Conservation (phyloP, 2,888 invertebrate species). For the Hyalella azteca region DNA sequence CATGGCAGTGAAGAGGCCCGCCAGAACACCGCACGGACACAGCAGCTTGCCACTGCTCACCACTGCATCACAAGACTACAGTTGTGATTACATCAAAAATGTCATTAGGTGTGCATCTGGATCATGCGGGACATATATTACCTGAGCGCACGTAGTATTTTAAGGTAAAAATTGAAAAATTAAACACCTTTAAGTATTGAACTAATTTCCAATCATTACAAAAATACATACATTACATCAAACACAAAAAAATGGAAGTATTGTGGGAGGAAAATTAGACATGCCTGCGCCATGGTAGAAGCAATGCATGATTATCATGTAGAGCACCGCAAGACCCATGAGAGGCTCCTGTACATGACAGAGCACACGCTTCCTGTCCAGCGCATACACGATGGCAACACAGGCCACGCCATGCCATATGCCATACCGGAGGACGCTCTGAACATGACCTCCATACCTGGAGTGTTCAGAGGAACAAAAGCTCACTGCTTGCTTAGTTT, state of each 20-base stretch:
- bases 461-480: not conserved
- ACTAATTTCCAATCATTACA: not conserved
- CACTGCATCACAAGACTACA: slow-evolving; percentile 40
- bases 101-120: not conserved
- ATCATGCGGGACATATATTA: no score
- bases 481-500: no score
- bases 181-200: not conserved
- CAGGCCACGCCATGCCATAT: slow-evolving; percentile 45
- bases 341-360: slow-evolving; percentile 56
- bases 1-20: slow-evolving; percentile 50
- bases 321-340: slow-evolving; percentile 53
- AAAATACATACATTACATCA: not conserved
- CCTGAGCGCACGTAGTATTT: no score
- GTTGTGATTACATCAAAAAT: no score
- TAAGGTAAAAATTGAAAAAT: no score
- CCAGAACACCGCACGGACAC: slow-evolving; percentile 49
- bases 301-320: slow-evolving; percentile 54
- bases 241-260: not conserved
- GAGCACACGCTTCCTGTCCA: slow-evolving; percentile 51
- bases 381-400: slow-evolving; percentile 44
- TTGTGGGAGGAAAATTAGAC: no score
- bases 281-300: slow-evolving; percentile 54
- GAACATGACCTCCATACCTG: not conserved
- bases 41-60: slow-evolving; percentile 49
- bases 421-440: slow-evolving; percentile 25